Base-by-base conservation (phyloP, 2,113 vertebrate species). In the Syrmaticus mikado region DNA sequence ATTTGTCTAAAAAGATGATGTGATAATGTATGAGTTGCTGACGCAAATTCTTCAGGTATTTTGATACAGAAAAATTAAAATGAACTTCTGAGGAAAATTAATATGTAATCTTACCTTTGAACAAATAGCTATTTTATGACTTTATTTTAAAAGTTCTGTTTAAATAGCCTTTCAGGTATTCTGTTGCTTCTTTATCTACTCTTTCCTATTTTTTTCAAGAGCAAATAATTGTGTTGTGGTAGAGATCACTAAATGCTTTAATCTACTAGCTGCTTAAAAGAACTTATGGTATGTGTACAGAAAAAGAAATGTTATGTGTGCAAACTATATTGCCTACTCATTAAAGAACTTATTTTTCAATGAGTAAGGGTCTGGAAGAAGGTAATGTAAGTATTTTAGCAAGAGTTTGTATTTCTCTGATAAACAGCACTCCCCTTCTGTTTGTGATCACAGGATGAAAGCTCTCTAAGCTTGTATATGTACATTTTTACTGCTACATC, bases 381-480 rank as follows among this genome's bases (percentile, higher is more conserved):
- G 66, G 96, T 96, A 95, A 97, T 97, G 92, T 97, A 97, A 97
- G 96, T 97, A 96, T 97, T 96, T 96, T 97, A 95, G 97, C 96
- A 96, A 96, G 92, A 91, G 93, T 97, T 98, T 97, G 94, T 97
- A 96, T 97, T 98, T 97, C 96, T 96, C 96, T 96, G 97, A 97
- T 97, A 97, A 98, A 97, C 97, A 98, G 95, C 95, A 93, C 96
- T 98, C 91, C 93, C 97, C 96, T 98, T 98, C 97, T 98, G 97
- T 98, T 98, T 98, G 97, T 98, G 97, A 98, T 98, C 98, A 97
- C 85, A 95, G 97, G 97, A 98, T 98, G 95, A 98, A 98, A 98
- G 98, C 97, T 96, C 92, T 93, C 94, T 95, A 87, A 96, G 95
- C 97, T 97, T 97, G 96, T 97, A 96, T 98, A 97, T 98, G 97